Conservation (phyloP, 2,888 invertebrate species). For the Prionchulus punctatus region DNA sequence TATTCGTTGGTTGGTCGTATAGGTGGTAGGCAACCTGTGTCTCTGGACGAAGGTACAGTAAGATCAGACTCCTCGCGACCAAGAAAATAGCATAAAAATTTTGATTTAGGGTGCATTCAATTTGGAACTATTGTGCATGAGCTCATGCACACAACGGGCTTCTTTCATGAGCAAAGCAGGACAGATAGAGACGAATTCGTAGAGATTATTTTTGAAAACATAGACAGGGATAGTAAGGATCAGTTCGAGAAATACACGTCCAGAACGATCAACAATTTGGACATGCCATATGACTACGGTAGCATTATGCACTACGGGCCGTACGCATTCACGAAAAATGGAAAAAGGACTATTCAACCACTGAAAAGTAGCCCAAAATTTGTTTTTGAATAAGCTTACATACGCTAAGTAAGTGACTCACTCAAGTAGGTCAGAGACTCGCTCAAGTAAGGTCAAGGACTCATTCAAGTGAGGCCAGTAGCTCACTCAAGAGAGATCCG, state of each 20-base stretch:
- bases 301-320: slow-evolving; percentile 32
- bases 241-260: slow-evolving; percentile 30
- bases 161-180: slow-evolving; percentile 33
- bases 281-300: slow-evolving; percentile 22
- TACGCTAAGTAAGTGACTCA: too few species aligned
- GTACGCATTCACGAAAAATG: slow-evolving; percentile 26
- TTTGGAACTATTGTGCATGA: slow-evolving; percentile 30
- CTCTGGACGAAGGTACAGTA: slow-evolving; percentile 21
- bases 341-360: too few species aligned
- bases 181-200: slow-evolving; percentile 37
- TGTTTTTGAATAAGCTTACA: too few species aligned
- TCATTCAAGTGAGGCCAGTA: too few species aligned
- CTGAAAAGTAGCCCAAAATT: too few species aligned
- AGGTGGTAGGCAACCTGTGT: slow-evolving; percentile 49
- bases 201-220: slow-evolving; percentile 32
- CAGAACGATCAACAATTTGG: slow-evolving; percentile 26
- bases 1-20: slow-evolving; percentile 55
- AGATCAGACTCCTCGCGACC: too few species aligned
- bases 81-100: too few species aligned
- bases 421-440: too few species aligned
- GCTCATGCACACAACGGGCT: slow-evolving; percentile 31
- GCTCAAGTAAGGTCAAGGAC: too few species aligned
- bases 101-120: too few species aligned
- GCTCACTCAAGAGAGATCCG: too few species aligned
- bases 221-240: slow-evolving; percentile 31